Base-by-base conservation (phyloP, 2,888 invertebrate species). In the Clunio marinus region DNA sequence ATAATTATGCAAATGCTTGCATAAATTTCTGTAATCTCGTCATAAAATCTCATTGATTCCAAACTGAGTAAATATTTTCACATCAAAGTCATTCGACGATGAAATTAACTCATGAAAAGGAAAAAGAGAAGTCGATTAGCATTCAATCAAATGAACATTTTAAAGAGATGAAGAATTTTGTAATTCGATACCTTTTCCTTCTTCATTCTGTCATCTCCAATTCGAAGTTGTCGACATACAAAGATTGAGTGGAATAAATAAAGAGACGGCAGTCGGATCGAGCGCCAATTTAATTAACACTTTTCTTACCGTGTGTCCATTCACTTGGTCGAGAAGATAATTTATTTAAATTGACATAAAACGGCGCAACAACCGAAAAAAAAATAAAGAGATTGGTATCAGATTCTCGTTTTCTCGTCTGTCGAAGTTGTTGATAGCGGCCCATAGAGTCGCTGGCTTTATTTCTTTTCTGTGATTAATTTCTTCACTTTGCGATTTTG, bases 221-320 rank as follows among this genome's bases (percentile, higher is more conserved):
- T 32, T 17, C 45, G 45, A 4, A 45, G 45, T 45, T 17, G 7
- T 45, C n/a, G 20, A 20, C 22, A 51, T 17, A 17, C 51, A n/a
- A 17, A 51, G 20, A 51, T 2, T 2, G 2, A 22, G 17, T 41
- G n/a, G 15, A 41, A 15, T 15, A 17, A 51, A 41, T 22, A 5
- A 2, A 17, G 41, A 51, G 51, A 3, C 10, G 27, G 13, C 58
- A 58, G n/a, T 25, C 27, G 17, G 17, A 58, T 4, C 25, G 35
- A 60, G 60, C 60, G 60, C 60, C 60, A 60, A 60, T 35, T 60
- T 60, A 60, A 60, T 60, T 60, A 60, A 60, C 60, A 60, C 60
- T 60, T 60, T 57, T 60, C 17, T 15, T 35, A 17, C 22, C 32
- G 60, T n/a, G 25, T 8, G 28, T 58, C 17, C n/a, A 10, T 58